phyloP scores from a whole-genome alignment of 2,113 vertebrate genomes.

The Erinaceus europaeus region DNA sequence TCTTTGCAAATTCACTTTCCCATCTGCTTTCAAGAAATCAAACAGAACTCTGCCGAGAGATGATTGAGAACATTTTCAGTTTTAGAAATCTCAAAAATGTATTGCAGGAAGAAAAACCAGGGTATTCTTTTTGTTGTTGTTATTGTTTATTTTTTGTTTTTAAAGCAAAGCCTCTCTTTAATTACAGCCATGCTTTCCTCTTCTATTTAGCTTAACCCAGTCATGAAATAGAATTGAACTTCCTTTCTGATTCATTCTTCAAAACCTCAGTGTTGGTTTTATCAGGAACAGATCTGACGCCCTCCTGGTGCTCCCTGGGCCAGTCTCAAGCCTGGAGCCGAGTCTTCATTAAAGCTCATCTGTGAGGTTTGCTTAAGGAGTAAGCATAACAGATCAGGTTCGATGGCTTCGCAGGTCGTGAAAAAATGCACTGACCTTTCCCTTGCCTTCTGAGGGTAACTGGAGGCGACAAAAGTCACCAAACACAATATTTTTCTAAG shows the following conservation, averaged over 20 bases:
- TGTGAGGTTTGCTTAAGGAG: slow-evolving; percentile 69
- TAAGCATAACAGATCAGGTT: slow-evolving; percentile 69
- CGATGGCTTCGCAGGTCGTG: slow-evolving; percentile 3
- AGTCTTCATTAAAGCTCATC: slow-evolving; percentile 62
- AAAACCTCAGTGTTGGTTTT: slow-evolving; percentile 74
- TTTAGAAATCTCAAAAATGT: slow-evolving; percentile 25
- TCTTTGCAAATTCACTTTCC: neutral
- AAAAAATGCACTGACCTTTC: slow-evolving; percentile 32
- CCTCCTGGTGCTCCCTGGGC: neutral
- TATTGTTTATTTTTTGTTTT: neutral
- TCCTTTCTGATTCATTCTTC: slow-evolving; percentile 77
- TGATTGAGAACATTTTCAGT: neutral
- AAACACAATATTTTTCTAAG: slow-evolving; percentile 26
- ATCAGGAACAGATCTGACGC: slow-evolving; percentile 79
- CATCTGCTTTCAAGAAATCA: slow-evolving; percentile 18
- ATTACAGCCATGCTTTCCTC: slow-evolving; percentile 11
- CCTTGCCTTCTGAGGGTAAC: slow-evolving; percentile 33
- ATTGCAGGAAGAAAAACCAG: neutral
- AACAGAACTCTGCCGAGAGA: neutral
- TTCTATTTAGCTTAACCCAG: slow-evolving; percentile 70
- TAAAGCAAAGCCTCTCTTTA: slow-evolving; percentile 22
- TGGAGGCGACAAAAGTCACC: slow-evolving; percentile 33
- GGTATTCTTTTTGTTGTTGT: too few species aligned
- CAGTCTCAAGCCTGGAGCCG: neutral
- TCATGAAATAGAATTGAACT: slow-evolving; percentile 76